These are phyloP conservation scores for Eugnorisma glareosa DNA, from an alignment of 2,888 invertebrate species.

Conservation along the genomic window DNA sequence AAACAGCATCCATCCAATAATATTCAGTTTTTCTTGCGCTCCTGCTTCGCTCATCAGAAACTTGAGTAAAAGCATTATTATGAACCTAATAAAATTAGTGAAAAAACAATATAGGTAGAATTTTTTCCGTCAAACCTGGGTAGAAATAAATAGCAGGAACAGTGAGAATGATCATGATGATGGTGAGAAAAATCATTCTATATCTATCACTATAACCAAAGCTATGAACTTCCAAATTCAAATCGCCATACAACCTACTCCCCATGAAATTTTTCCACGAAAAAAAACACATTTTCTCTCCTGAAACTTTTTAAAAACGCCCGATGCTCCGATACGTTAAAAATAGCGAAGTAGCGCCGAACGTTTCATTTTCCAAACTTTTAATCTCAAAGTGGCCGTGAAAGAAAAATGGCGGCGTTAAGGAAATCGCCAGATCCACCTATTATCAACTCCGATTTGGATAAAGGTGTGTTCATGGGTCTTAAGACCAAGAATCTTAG, in stretches of 20 bases:
- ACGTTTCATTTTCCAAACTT: slow-evolving; percentile 90
- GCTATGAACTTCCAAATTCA: slow-evolving; percentile 18
- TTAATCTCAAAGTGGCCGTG: slow-evolving; percentile 91
- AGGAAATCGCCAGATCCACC: slow-evolving; percentile 89
- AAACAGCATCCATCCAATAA: background rate
- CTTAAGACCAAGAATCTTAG: background rate
- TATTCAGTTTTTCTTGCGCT: background rate
- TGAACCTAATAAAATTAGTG: background rate
- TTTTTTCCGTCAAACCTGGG: background rate
- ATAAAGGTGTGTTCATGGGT: slow-evolving; percentile 63
- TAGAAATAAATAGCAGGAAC: background rate
- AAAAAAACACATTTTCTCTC: slow-evolving; percentile 32
- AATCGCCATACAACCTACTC: background rate
- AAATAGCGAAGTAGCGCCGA: slow-evolving; percentile 72
- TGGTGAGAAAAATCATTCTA: background rate
- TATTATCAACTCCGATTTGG: slow-evolving; percentile 85
- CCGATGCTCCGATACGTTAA: slow-evolving; percentile 79
- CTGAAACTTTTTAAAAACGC: slow-evolving; percentile 63
- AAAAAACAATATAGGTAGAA: too few species aligned
- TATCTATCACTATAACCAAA: background rate
- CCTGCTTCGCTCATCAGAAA: background rate
- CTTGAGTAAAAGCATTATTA: background rate
- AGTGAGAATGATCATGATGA: too few species aligned
- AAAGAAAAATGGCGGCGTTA: slow-evolving; percentile 89
- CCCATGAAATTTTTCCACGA: background rate